phyloP scores from a whole-genome alignment of 2,888 invertebrate species.

The Malachius bipustulatus region DNA sequence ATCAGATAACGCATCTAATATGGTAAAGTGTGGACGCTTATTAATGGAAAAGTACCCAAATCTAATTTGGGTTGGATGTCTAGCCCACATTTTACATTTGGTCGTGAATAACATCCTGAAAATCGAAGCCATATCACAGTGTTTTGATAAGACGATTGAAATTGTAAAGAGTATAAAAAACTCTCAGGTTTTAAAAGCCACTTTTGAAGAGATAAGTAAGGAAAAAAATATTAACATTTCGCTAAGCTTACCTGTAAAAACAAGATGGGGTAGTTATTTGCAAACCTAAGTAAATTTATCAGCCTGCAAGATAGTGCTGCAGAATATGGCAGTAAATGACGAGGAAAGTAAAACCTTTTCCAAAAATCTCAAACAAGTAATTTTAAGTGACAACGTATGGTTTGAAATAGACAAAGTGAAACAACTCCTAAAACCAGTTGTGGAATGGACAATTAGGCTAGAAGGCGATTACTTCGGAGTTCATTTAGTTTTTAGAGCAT shows the following conservation, averaged over 20 bases:
- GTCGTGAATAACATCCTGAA: too few relatives aligned
- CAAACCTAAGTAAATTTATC: neutral
- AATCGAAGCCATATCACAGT: too few relatives aligned
- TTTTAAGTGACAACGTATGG: slow-evolving; percentile 3
- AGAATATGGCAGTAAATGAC: slow-evolving; percentile 3
- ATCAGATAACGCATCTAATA: too few relatives aligned
- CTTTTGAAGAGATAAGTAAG: slow-evolving; percentile 3
- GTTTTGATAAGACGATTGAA: too few relatives aligned
- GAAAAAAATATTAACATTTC: slow-evolving; percentile 2
- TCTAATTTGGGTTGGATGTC: too few relatives aligned
- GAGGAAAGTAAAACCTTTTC: slow-evolving; percentile 1
- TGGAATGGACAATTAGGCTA: neutral
- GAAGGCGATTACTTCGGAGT: neutral
- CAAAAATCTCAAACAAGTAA: slow-evolving; percentile 1
- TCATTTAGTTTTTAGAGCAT: neutral
- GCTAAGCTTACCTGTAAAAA: slow-evolving; percentile 1
- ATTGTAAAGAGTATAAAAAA: neutral
- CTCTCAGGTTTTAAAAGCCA: neutral
- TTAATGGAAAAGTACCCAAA: too few relatives aligned
- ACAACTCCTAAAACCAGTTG: slow-evolving; percentile 1
- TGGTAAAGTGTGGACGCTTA: too few relatives aligned
- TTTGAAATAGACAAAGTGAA: neutral
- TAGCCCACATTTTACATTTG: too few relatives aligned
- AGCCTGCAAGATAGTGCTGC: slow-evolving; percentile 3
- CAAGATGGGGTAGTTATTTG: slow-evolving; percentile 3